Conservation (phyloP, 1,140 invertebrate species). For the Pemphigus obesinymphae region DNA sequence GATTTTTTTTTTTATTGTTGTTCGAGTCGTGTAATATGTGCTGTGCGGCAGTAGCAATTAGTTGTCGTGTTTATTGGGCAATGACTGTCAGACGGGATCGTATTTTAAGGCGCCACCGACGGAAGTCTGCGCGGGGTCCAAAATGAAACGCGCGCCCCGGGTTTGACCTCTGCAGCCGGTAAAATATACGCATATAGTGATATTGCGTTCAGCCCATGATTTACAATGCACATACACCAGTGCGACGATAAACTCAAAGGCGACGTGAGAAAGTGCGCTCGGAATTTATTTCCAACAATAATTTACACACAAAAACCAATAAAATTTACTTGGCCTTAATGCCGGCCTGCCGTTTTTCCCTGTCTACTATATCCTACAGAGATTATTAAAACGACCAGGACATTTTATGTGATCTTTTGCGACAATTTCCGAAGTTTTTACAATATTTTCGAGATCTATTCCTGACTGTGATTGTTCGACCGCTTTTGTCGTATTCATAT, state of each 20-base stretch:
- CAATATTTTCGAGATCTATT: too few species aligned
- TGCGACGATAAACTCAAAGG: neutral
- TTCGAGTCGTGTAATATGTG: too few species aligned
- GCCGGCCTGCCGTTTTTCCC: neutral
- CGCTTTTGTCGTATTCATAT: too few species aligned
- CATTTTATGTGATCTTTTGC: neutral
- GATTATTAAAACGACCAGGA: neutral
- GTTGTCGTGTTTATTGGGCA: neutral
- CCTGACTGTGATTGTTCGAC: too few species aligned
- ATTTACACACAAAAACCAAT: neutral
- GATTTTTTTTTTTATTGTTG: neutral
- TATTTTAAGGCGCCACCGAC: constrained; percentile 13
- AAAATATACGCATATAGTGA: neutral
- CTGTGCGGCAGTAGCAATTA: neutral
- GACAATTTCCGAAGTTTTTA: too few species aligned
- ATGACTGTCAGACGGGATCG: constrained; percentile 3
- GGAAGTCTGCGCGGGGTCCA: neutral
- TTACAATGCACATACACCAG: neutral
- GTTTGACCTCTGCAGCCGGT: neutral
- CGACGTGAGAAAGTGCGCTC: neutral
- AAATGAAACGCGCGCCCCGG: neutral
- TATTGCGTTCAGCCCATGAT: neutral
- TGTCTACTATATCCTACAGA: too few species aligned
- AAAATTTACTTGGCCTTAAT: neutral
- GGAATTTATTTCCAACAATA: neutral